A percentile compares a stretch with the other conserved stretches of the same genome.
Evolutionary conservation across 2,113 vertebrate genomes (phyloP).

Genomic region (Rhabdomys dilectus): DNA sequence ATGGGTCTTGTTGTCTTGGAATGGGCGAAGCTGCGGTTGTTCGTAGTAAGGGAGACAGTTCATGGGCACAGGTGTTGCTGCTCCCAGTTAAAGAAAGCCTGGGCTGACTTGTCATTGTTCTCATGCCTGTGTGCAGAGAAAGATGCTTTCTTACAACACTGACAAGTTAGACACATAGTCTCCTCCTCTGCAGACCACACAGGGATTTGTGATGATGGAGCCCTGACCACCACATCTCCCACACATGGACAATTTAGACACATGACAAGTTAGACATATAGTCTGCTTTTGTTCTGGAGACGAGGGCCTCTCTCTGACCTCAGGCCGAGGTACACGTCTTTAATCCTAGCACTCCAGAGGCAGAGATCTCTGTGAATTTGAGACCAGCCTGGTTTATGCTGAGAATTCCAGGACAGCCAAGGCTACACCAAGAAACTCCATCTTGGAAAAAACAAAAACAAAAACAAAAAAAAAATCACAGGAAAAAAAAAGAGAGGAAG

Average conservation of each 20-base stretch:
- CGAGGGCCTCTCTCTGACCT: no score
- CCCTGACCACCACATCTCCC: conserved; percentile 94
- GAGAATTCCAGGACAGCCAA: background rate
- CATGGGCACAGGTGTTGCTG: background rate
- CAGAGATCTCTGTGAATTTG: background rate
- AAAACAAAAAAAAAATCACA: background rate
- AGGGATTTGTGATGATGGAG: conserved; percentile 91
- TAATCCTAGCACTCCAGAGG: background rate
- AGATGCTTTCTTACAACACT: background rate
- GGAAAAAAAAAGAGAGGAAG: background rate
- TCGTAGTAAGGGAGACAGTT: background rate
- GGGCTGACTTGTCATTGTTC: background rate
- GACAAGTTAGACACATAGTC: background rate
- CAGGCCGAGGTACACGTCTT: background rate
- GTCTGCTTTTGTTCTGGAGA: no score
- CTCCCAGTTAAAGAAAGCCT: background rate
- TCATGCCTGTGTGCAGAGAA: background rate
- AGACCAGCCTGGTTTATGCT: background rate
- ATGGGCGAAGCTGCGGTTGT: background rate
- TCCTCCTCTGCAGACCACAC: conserved; percentile 91
- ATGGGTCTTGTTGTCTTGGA: background rate
- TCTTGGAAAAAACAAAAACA: no score
- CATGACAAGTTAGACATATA: no score
- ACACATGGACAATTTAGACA: no score
- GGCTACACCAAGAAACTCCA: background rate